phyloP scores from a whole-genome alignment of 2,797 vertebrate genomes.

The Meda fulgida region DNA sequence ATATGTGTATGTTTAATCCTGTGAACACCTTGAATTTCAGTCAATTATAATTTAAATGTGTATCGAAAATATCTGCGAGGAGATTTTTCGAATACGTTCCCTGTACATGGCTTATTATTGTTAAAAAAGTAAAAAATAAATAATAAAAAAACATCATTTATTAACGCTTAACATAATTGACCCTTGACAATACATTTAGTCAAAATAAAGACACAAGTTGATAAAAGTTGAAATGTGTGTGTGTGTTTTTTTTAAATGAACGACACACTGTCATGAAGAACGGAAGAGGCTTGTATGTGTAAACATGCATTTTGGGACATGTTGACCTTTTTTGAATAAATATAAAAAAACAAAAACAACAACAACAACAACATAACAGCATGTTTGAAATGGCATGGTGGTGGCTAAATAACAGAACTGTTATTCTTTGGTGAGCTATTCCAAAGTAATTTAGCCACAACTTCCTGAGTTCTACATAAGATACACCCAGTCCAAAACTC shows the following conservation, averaged over 20 bases:
- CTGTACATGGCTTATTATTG: not conserved
- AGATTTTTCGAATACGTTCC: not conserved
- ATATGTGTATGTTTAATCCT: not conserved
- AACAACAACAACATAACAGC: not conserved
- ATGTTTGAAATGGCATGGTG: not conserved
- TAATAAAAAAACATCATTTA: too few species aligned
- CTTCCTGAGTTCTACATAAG: not conserved
- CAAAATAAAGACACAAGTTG: not conserved
- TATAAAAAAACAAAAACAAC: too few species aligned
- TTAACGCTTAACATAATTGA: too few species aligned
- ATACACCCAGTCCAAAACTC: conserved; percentile 12
- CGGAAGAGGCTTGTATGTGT: not conserved
- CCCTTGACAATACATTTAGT: not conserved
- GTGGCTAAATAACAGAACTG: not conserved
- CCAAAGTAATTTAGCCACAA: not conserved
- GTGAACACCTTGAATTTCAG: not conserved
- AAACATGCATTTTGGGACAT: not conserved
- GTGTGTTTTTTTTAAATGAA: not conserved
- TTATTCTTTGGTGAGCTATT: not conserved
- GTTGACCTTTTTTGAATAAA: not conserved
- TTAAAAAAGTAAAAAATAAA: too few species aligned
- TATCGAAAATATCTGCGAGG: not conserved
- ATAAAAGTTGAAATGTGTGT: not conserved
- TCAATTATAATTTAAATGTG: not conserved
- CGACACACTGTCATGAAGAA: not conserved